Percentiles rank a stretch among this genome's conserved stretches.
phyloP scores from a whole-genome alignment of 2,888 invertebrate species.

The Sturmia bella region DNA sequence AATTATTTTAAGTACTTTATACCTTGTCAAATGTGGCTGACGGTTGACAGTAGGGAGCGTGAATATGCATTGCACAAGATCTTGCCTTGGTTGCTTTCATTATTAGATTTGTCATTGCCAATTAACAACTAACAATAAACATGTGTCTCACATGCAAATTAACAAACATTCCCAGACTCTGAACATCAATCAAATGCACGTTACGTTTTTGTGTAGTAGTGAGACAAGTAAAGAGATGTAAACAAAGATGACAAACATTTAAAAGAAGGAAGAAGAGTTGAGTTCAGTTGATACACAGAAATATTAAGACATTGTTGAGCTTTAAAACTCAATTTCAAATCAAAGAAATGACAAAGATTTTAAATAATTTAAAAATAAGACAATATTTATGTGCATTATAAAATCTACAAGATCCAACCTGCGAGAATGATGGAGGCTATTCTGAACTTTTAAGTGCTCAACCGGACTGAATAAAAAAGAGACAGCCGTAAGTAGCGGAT shows the following conservation, averaged over 20 bases:
- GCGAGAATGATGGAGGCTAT: too few species aligned
- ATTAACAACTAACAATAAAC: slow-evolving; percentile 64
- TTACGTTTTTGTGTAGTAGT: slow-evolving; percentile 42
- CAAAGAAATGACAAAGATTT: too few species aligned
- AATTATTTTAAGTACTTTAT: slow-evolving; percentile 31
- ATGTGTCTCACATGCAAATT: slow-evolving; percentile 20
- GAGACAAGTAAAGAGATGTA: neutral
- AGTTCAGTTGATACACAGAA: neutral
- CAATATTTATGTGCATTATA: too few species aligned
- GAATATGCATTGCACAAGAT: slow-evolving; percentile 33
- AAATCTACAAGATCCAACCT: too few species aligned
- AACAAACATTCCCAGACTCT: slow-evolving; percentile 13
- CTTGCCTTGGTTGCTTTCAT: slow-evolving; percentile 59
- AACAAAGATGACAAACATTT: neutral
- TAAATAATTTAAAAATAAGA: too few species aligned
- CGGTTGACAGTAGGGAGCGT: slow-evolving; percentile 5
- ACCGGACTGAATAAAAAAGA: too few species aligned
- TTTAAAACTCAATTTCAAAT: too few species aligned
- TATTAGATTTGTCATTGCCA: slow-evolving; percentile 68
- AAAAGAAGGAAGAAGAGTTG: neutral
- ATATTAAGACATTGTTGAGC: neutral
- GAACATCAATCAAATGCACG: slow-evolving; percentile 45
- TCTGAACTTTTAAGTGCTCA: too few species aligned
- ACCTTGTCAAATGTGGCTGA: slow-evolving; percentile 9
- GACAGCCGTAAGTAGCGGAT: too few species aligned